Evolutionary conservation across 1,140 invertebrate species (phyloP).

Genomic region (Saccostrea echinata): DNA sequence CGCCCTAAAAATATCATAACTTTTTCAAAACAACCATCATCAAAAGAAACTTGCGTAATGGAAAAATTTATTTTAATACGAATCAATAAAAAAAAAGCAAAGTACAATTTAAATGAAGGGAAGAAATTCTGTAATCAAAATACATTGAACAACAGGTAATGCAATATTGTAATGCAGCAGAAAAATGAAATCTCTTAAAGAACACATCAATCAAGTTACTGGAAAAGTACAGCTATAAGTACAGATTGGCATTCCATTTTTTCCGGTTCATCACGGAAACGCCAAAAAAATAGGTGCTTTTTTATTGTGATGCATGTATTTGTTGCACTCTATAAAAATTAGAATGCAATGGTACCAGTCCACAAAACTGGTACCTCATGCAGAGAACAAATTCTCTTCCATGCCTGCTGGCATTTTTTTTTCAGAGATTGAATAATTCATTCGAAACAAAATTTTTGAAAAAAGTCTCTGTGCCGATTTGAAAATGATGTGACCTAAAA

Average conservation of each 20-base stretch:
- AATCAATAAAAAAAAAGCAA: conserved; percentile 28
- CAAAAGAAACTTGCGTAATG: conserved; percentile 6
- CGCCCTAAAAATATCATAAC: neutral
- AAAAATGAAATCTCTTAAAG: neutral
- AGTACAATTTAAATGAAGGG: conserved; percentile 13
- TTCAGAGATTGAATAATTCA: conserved; percentile 14
- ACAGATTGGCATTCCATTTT: conserved; percentile 20
- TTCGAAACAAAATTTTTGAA: neutral
- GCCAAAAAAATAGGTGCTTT: conserved; percentile 7
- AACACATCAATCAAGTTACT: conserved; percentile 12
- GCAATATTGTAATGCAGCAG: neutral
- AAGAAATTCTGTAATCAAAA: neutral
- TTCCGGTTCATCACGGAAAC: conserved; percentile 30
- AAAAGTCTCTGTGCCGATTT: conserved; percentile 14
- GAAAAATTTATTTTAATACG: conserved; percentile 15
- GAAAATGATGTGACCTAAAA: neutral
- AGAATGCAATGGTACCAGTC: neutral
- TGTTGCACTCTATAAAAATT: conserved; percentile 10
- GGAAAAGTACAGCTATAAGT: conserved; percentile 5
- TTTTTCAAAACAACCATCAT: neutral
- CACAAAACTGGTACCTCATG: conserved; percentile 21
- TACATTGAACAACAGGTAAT: neutral
- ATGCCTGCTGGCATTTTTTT: neutral
- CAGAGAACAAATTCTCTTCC: conserved; percentile 3
- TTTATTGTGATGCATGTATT: conserved; percentile 30